Evolutionary conservation across 1,140 invertebrate genomes (phyloP), one percentile per base, ranked within the genome.

Genomic region (Drosophila ambigua): DNA sequence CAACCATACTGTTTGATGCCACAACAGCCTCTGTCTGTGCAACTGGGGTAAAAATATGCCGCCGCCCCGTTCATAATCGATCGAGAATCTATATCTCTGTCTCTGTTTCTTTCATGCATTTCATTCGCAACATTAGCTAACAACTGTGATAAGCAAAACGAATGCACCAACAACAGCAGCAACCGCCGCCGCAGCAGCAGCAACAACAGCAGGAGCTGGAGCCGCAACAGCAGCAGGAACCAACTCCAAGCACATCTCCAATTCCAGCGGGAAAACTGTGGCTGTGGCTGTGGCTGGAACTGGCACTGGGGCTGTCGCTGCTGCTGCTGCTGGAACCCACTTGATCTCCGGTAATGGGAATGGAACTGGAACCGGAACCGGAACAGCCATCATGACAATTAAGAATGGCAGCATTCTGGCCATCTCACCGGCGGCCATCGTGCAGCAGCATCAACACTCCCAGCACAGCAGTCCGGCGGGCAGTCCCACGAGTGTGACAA

Each of bases 101-200:
- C 7, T 31, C 15, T 58, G 6, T 39, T 23, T 43, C 13, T 61
- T 4, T 45, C 50, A 61, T 57, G 23, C 16, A 39, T 20, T 20
- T 2, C 16, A 39, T 20, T 20, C 20, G 20, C 20, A 39, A 13
- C 11, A 13, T 13, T 2, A 71, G 66, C 65, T 72, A 61, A 84
- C 79, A 85, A 49, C 81, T 84, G 81, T 84, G 81, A 84, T 84
- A 84, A 84, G 48, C 66, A 85, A 85, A 75, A 77, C 51, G 39
- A 71, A 71, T 58, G 77, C 67, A 66, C 65, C 61, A 51, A 60
- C 46, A 62, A 45, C 66, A 67, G 16, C 46, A 55, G 7, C 72
- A 69, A 13, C 23, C 11, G 11, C 35, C 35, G 35, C 31, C 9
- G 31, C 35, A 39, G 4, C 43, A 55, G 7, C 72, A 69, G 45